These are phyloP conservation scores for Aphis gossypii DNA, from an alignment of 1,140 invertebrate genomes.

Conservation along the genomic window DNA sequence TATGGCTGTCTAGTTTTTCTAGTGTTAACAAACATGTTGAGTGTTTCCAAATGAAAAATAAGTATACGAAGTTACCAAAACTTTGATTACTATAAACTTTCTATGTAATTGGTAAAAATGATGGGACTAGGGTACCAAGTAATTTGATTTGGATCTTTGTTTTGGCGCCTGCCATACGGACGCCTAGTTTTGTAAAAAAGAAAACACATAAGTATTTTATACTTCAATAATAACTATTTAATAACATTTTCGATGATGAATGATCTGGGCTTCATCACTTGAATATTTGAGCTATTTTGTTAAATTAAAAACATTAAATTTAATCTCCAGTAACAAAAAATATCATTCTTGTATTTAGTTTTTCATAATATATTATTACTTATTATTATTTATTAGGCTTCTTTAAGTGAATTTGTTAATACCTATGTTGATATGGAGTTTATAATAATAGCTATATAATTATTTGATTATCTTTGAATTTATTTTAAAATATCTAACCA, in stretches of 20 bases:
- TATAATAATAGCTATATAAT: not conserved
- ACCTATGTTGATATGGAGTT: not conserved
- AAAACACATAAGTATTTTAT: not conserved
- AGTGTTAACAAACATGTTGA: not conserved
- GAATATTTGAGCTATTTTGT: not conserved
- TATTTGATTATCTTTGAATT: not conserved
- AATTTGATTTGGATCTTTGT: conserved; percentile 34
- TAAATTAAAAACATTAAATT: not conserved
- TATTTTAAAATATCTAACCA: not conserved
- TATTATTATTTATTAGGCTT: too few relatives aligned
- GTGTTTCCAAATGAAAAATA: not conserved
- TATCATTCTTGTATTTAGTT: too few relatives aligned
- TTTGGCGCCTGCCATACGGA: conserved; percentile 17
- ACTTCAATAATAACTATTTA: not conserved
- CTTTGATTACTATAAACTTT: conserved; percentile 35
- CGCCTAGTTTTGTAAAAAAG: not conserved
- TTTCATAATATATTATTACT: too few relatives aligned
- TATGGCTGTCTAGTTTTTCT: not conserved
- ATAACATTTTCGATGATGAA: not conserved
- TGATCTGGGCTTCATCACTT: not conserved
- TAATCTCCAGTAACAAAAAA: too few relatives aligned
- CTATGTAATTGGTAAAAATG: conserved; percentile 14
- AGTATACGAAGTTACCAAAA: not conserved
- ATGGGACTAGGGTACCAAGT: not conserved
- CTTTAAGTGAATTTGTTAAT: not conserved